Percentiles rank a stretch among this genome's conserved stretches.
Conservation (phyloP, 1,140 invertebrate genomes). For the Pectinophora gossypiella region DNA sequence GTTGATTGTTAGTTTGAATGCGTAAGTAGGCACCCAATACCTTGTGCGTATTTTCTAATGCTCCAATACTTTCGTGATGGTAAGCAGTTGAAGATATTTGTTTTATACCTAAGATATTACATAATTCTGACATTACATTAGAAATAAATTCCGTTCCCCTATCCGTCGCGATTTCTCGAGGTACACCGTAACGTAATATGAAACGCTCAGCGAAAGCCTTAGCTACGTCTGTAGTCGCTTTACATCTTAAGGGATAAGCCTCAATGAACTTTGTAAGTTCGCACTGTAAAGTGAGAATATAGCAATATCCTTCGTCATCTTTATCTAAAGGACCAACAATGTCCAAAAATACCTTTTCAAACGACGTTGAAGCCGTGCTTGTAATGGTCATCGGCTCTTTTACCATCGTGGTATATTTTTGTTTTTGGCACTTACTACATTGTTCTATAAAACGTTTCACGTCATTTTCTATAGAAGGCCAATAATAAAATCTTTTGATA, state of each 20-base stretch:
- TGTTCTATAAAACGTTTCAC: background rate
- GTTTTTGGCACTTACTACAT: background rate
- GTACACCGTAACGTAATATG: background rate
- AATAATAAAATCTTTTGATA: constrained; percentile 3
- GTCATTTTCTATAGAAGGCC: background rate
- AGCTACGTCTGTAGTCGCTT: background rate
- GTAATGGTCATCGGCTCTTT: constrained; percentile 1
- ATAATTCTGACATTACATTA: background rate
- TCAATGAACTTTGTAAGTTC: constrained; percentile 5
- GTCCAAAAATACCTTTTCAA: constrained; percentile 1
- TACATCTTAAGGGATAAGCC: constrained; percentile 1
- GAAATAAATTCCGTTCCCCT: constrained; percentile 2
- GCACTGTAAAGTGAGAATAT: constrained; percentile 8
- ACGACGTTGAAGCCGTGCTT: background rate
- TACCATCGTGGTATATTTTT: background rate
- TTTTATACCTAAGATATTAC: background rate
- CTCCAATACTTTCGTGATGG: constrained; percentile 8
- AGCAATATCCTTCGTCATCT: background rate
- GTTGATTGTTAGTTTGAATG: constrained; percentile 8
- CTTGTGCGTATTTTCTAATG: constrained; percentile 13
- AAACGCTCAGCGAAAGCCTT: background rate
- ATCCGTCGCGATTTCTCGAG: background rate
- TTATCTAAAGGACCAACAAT: background rate
- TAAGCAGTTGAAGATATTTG: constrained; percentile 4
- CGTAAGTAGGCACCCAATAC: constrained; percentile 8